These are phyloP conservation scores for Hemiprocne comata DNA, from an alignment of 2,113 vertebrate species.

Conservation along the genomic window DNA sequence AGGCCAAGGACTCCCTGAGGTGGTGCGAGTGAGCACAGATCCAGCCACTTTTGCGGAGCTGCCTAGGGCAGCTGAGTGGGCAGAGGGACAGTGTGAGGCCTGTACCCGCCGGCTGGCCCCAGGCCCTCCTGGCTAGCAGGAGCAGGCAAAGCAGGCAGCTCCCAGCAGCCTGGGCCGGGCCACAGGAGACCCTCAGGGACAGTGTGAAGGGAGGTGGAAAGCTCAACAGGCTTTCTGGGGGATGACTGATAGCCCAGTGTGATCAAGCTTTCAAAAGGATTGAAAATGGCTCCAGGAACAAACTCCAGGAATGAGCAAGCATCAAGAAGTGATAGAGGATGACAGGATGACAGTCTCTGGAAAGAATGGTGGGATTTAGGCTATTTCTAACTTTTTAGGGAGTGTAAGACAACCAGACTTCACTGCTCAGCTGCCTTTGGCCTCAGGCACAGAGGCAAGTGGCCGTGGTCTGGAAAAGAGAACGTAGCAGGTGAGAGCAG, in stretches of 20 bases:
- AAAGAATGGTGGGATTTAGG: not conserved
- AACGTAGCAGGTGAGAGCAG: rapidly evolving
- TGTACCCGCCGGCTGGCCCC: not conserved
- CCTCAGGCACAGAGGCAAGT: no score
- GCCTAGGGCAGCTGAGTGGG: no score
- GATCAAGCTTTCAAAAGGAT: not conserved
- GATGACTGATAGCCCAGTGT: no score
- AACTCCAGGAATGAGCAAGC: not conserved
- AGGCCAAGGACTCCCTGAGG: no score
- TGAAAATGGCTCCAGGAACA: not conserved
- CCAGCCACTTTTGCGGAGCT: no score
- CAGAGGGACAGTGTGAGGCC: no score
- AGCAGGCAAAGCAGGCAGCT: no score
- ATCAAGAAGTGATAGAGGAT: not conserved
- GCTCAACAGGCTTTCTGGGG: not conserved
- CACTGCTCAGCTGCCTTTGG: no score
- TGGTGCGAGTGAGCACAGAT: no score
- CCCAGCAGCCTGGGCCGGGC: no score
- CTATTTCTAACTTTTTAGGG: not conserved
- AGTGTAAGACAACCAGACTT: not conserved
- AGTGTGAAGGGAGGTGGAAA: rapidly evolving
- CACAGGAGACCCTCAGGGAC: not conserved
- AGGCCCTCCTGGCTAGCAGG: no score
- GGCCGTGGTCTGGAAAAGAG: rapidly evolving
- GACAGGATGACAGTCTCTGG: not conserved